Percentiles rank a stretch among this genome's conserved stretches.
Evolutionary conservation across 2,113 vertebrate genomes (phyloP).

Genomic region (Eulacestoma nigropectus): DNA sequence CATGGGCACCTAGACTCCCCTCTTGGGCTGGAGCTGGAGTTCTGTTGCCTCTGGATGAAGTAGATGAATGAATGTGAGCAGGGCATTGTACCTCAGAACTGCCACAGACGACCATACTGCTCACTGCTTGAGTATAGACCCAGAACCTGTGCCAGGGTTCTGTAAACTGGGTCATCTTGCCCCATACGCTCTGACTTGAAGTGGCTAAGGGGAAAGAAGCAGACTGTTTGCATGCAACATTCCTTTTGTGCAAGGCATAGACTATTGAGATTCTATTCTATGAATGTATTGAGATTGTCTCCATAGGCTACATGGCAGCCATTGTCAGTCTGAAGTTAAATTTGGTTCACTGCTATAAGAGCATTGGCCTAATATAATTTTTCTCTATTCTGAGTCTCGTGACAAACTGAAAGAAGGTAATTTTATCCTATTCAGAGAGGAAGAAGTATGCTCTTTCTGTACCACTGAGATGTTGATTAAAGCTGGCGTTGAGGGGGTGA

Average conservation of each 20-base stretch:
- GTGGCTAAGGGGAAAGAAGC: not conserved
- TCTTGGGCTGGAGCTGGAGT: not conserved
- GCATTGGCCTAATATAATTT: not conserved
- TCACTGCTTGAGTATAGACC: not conserved
- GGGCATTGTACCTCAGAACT: not conserved
- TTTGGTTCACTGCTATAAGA: not conserved
- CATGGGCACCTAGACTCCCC: not conserved
- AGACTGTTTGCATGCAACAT: not conserved
- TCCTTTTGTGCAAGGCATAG: not conserved
- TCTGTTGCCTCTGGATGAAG: not conserved
- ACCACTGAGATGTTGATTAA: not conserved
- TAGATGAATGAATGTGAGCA: not conserved
- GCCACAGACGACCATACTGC: not conserved
- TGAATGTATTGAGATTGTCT: not conserved
- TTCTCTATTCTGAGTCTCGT: not conserved
- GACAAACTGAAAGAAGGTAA: not conserved
- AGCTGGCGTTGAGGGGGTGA: not conserved
- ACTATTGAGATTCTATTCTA: not conserved
- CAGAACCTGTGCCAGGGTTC: not conserved
- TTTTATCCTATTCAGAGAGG: not conserved
- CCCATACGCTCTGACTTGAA: not conserved
- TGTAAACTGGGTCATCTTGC: not conserved
- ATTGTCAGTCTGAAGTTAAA: not conserved
- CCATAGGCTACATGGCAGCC: not conserved
- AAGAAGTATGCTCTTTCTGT: not conserved